phyloP scores from a whole-genome alignment of 2,888 invertebrate genomes.

The Anorthoa munda region DNA sequence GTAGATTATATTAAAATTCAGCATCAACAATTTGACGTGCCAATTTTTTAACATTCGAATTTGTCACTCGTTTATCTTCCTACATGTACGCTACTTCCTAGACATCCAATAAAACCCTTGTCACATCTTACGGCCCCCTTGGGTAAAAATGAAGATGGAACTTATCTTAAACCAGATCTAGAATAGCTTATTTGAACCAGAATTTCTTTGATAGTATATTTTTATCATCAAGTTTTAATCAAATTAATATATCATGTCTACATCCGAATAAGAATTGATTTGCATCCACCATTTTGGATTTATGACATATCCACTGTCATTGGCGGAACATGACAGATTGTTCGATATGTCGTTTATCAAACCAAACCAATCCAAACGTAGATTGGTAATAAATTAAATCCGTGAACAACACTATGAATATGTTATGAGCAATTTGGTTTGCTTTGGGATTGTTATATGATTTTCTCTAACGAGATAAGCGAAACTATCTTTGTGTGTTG shows the following conservation, averaged over 20 bases:
- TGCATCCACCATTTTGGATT: conserved; percentile 53
- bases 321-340: conserved; percentile 59
- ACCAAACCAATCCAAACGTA: conserved; percentile 54
- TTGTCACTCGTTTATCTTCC: conserved; percentile 41
- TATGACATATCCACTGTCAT: conserved; percentile 55
- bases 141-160: conserved; percentile 39
- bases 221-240: conserved; percentile 5
- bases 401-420: conserved; percentile 52
- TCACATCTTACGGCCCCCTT: conserved; percentile 48
- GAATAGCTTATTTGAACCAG: conserved; percentile 40
- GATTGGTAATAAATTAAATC: conserved; percentile 60
- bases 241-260: conserved; percentile 24
- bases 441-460: conserved; percentile 2
- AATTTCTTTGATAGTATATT: conserved; percentile 21
- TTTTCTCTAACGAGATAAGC: conserved; percentile 3
- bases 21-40: conserved; percentile 22
- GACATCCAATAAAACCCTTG: conserved; percentile 57
- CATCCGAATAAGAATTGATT: conserved; percentile 42
- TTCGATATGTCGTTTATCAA: conserved; percentile 59
- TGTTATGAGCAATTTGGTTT: conserved; percentile 44
- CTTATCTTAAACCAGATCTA: conserved; percentile 45
- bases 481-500: background rate
- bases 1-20: background rate
- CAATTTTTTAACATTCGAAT: conserved; percentile 41
- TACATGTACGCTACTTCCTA: conserved; percentile 24